phyloP scores from a whole-genome alignment of 2,113 vertebrate genomes.

The Python bivittatus region DNA sequence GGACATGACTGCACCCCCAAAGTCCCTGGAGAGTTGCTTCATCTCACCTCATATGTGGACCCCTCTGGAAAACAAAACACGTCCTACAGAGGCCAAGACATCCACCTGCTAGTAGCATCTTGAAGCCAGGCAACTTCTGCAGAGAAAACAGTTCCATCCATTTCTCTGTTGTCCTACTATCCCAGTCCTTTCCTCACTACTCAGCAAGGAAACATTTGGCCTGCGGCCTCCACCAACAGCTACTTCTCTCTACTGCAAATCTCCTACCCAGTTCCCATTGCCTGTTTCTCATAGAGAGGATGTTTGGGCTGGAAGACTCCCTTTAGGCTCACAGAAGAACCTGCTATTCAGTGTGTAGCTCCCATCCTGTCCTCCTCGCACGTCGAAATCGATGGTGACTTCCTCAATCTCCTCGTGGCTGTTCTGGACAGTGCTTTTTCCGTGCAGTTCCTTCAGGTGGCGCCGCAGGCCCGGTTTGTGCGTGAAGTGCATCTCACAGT shows the following conservation, averaged over 20 bases:
- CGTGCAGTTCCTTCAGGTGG: conserved; percentile 50
- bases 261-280: neutral
- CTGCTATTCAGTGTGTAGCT: neutral
- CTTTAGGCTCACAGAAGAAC: neutral
- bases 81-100: too few relatives aligned
- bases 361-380: neutral
- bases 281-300: neutral
- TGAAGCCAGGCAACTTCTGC: neutral
- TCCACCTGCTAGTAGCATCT: neutral
- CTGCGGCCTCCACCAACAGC: too few relatives aligned
- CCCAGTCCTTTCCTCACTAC: neutral
- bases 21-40: neutral
- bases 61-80: neutral
- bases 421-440: conserved; percentile 38
- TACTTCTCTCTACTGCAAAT: neutral
- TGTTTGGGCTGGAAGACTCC: accelerated
- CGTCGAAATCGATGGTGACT: conserved; percentile 4
- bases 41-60: neutral
- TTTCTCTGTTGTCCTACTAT: neutral
- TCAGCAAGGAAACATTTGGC: neutral
- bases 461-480: conserved; percentile 51
- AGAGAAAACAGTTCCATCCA: neutral
- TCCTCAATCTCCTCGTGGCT: conserved; percentile 22
- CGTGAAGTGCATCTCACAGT: conserved; percentile 48
- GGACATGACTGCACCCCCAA: too few relatives aligned